These are phyloP conservation scores for Fundulus diaphanus DNA, from an alignment of 2,797 vertebrate species.

Conservation along the genomic window DNA sequence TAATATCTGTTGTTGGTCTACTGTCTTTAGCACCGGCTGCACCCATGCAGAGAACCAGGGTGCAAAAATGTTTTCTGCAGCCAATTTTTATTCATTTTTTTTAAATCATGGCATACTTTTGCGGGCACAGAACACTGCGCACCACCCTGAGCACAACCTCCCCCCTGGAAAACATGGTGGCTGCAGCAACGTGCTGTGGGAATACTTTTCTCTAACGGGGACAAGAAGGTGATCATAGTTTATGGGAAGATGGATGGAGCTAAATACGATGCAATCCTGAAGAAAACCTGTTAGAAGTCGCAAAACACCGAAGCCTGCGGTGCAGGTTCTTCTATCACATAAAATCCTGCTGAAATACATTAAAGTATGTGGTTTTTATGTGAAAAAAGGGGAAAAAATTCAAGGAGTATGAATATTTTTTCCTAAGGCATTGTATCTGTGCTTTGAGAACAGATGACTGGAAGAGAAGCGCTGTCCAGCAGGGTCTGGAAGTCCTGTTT, in stretches of 20 bases:
- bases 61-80: not conserved
- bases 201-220: not conserved
- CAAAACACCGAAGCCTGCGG: not conserved
- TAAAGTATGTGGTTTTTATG: not conserved
- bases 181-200: not conserved
- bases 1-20: not conserved
- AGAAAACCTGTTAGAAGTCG: not conserved
- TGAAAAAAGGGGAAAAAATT: not conserved
- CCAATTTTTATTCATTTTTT: not conserved
- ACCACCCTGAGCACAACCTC: no score
- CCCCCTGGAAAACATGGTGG: not conserved
- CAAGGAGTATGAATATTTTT: not conserved
- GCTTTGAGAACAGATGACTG: not conserved
- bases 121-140: no score
- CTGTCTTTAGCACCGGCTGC: not conserved
- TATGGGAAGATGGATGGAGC: not conserved
- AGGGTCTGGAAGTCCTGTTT: conserved; percentile 17
- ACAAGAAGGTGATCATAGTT: no score
- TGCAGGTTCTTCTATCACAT: not conserved
- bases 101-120: not conserved
- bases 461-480: not conserved
- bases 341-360: not conserved
- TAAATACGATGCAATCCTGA: not conserved
- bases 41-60: not conserved
- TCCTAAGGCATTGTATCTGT: not conserved